These are phyloP conservation scores for Merluccius polli DNA, from an alignment of 2,797 vertebrate genomes.

Conservation along the genomic window DNA sequence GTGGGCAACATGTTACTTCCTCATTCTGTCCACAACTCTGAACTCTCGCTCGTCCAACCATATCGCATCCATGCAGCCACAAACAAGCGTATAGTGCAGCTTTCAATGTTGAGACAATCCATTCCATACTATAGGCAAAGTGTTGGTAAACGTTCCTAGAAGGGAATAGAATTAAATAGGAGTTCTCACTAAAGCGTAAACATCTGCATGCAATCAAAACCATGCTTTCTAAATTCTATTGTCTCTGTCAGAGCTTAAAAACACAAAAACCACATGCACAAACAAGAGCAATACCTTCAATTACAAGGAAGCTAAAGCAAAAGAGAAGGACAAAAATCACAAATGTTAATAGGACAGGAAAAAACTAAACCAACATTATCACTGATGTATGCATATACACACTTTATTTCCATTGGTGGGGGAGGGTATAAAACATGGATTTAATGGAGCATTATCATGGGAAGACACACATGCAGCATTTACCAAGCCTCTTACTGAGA, in stretches of 20 bases:
- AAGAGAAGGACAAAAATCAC: slow-evolving; percentile 64
- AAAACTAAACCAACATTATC: slow-evolving; percentile 20
- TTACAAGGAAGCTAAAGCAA: slow-evolving; percentile 71
- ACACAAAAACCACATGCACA: slow-evolving; percentile 65
- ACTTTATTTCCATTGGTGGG: background rate
- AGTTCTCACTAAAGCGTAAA: slow-evolving; percentile 11
- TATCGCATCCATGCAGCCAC: slow-evolving; percentile 31
- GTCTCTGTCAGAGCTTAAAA: slow-evolving; percentile 24
- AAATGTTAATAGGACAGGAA: slow-evolving; percentile 62
- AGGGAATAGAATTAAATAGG: slow-evolving; percentile 4
- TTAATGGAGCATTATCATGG: background rate
- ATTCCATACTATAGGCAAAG: slow-evolving; percentile 1
- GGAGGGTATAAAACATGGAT: background rate
- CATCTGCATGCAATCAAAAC: slow-evolving; percentile 49
- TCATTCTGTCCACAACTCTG: slow-evolving; percentile 5
- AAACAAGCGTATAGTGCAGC: slow-evolving; percentile 43
- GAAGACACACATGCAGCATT: background rate
- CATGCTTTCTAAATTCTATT: slow-evolving; percentile 51
- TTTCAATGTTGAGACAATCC: slow-evolving; percentile 20
- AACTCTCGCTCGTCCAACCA: slow-evolving; percentile 26
- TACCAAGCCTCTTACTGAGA: background rate
- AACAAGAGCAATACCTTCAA: slow-evolving; percentile 75
- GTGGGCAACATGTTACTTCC: background rate
- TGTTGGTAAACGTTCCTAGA: background rate
- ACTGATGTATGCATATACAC: background rate